A percentile compares a stretch with the other conserved stretches of the same genome.
Evolutionary conservation across 2,888 invertebrate genomes (phyloP).

Genomic region (Alviniconcha strummeri): DNA sequence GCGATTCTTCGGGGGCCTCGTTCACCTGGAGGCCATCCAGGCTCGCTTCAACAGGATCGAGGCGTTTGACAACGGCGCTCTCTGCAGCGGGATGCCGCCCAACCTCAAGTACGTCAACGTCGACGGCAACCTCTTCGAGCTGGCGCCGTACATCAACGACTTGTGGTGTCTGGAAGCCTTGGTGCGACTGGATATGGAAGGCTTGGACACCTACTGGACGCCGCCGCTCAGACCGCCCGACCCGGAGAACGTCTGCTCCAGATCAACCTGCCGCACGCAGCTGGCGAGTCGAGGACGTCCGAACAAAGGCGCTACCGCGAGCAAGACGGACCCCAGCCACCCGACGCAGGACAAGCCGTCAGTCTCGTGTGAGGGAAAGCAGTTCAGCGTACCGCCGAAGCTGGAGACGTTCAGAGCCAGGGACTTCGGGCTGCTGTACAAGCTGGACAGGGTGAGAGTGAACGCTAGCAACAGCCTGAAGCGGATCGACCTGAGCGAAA

Average conservation of each 20-base stretch:
- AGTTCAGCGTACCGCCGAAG: conserved; percentile 29
- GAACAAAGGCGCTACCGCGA: too few relatives aligned
- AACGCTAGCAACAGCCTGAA: conserved; percentile 26
- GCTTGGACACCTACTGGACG: conserved; percentile 12
- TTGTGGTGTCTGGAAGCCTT: conserved; percentile 24
- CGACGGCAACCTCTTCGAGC: conserved; percentile 32
- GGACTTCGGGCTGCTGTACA: conserved; percentile 33
- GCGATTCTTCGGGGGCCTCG: neutral
- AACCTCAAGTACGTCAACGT: conserved; percentile 27
- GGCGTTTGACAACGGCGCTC: neutral
- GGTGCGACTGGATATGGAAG: conserved; percentile 26
- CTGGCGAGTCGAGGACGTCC: too few relatives aligned
- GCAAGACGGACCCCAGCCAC: too few relatives aligned
- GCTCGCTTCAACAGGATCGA: conserved; percentile 23
- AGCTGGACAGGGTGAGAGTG: conserved; percentile 20
- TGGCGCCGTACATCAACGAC: conserved; percentile 35
- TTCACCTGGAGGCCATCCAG: neutral
- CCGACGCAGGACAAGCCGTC: too few relatives aligned
- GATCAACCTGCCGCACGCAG: neutral
- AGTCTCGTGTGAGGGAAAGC: neutral
- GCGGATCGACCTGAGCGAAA: conserved; percentile 27
- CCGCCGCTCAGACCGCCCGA: conserved; percentile 21
- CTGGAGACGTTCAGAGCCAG: conserved; percentile 25
- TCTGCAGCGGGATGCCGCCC: conserved; percentile 29
- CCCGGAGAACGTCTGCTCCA: too few relatives aligned